Conservation (phyloP, 2,888 invertebrate genomes). For the Anodontia alba region DNA sequence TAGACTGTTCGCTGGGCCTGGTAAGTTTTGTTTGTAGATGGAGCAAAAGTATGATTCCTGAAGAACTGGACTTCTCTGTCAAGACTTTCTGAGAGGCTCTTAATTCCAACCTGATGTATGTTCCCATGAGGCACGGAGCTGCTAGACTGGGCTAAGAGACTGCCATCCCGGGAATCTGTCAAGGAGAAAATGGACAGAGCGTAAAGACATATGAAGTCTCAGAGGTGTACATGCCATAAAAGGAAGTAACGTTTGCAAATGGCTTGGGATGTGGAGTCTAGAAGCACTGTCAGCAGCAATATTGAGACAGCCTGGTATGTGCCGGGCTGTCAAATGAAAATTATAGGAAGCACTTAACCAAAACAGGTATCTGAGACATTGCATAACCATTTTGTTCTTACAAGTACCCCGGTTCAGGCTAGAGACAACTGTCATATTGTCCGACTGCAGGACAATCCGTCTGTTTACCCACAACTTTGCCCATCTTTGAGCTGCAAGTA, state of each 20-base stretch:
- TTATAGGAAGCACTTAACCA: slow-evolving; percentile 18
- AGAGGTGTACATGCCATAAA: not conserved
- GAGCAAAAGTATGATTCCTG: not conserved
- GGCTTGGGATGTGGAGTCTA: not conserved
- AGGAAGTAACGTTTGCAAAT: slow-evolving; percentile 8
- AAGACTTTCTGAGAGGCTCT: not conserved
- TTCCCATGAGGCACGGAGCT: not conserved
- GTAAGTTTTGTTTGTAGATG: slow-evolving; percentile 1
- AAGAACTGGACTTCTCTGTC: no score
- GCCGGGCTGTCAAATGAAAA: no score
- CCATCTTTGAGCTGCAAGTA: slow-evolving; percentile 23
- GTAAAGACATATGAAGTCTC: no score
- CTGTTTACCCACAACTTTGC: slow-evolving; percentile 22
- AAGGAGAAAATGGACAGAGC: not conserved
- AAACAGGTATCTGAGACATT: slow-evolving; percentile 14
- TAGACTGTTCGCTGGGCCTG: not conserved
- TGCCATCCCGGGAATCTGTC: not conserved
- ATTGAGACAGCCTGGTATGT: no score
- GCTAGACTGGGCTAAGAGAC: not conserved
- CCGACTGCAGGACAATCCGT: slow-evolving; percentile 12
- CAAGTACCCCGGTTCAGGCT: slow-evolving; percentile 22
- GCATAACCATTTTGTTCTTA: slow-evolving; percentile 18
- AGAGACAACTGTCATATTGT: slow-evolving; percentile 23
- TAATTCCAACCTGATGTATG: not conserved
- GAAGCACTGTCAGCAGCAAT: no score